A percentile compares a stretch with the other conserved stretches of the same genome.
Conservation (phyloP, 2,113 vertebrate species). For the Acanthisitta chloris region DNA sequence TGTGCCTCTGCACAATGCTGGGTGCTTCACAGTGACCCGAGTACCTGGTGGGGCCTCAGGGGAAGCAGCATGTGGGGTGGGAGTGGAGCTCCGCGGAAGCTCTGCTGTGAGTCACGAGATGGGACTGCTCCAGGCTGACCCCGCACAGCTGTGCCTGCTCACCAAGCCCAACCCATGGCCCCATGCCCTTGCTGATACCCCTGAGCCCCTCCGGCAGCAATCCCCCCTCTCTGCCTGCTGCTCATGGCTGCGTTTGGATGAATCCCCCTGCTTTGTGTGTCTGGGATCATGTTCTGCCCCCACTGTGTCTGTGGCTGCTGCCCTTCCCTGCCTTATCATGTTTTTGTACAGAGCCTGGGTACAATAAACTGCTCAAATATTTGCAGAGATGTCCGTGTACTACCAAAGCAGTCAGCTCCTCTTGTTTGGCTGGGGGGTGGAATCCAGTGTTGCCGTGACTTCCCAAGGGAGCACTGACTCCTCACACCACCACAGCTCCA, state of each 20-base stretch:
- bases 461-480: neutral
- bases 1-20: neutral
- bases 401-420: neutral
- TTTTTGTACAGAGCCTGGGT: constrained; percentile 13
- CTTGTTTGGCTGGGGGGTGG: neutral
- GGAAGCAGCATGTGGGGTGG: rapidly evolving
- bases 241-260: rapidly evolving
- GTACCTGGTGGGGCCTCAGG: neutral
- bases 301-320: neutral
- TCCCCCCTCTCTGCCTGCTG: neutral
- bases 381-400: neutral
- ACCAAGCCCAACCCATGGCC: rapidly evolving
- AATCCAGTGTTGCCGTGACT: neutral
- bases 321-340: constrained; percentile 43
- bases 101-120: rapidly evolving
- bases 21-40: neutral
- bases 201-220: neutral
- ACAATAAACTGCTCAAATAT: constrained; percentile 50
- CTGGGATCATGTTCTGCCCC: neutral
- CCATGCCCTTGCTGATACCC: neutral
- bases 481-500: neutral
- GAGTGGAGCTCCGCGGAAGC: neutral
- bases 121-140: neutral
- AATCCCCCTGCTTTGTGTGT: rapidly evolving
- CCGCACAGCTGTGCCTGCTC: rapidly evolving